Percentiles rank a stretch among this genome's conserved stretches.
These are phyloP conservation scores for Lobophora halterata DNA, from an alignment of 2,888 invertebrate genomes.

Conservation along the genomic window DNA sequence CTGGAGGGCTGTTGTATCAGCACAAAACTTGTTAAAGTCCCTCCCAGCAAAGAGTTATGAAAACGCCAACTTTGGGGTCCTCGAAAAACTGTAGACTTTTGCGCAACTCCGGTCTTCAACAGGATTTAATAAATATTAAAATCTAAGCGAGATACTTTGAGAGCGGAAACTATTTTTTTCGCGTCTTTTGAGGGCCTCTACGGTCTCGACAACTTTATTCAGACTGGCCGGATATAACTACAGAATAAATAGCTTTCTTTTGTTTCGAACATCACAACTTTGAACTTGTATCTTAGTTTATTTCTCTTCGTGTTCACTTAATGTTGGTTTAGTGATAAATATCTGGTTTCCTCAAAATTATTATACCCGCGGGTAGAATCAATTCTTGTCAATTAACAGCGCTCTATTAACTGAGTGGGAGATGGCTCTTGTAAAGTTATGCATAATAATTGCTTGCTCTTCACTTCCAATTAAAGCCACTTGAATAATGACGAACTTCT, in stretches of 20 bases:
- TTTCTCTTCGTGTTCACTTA: neutral
- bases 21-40: constrained; percentile 68
- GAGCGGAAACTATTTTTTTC: constrained; percentile 56
- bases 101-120: constrained; percentile 60
- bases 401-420: constrained; percentile 49
- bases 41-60: constrained; percentile 70
- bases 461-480: constrained; percentile 63
- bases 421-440: constrained; percentile 63
- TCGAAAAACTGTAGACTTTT: constrained; percentile 59
- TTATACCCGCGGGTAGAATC: constrained; percentile 37
- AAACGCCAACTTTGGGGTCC: constrained; percentile 68
- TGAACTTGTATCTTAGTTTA: neutral
- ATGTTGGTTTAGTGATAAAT: neutral
- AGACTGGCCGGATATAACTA: constrained; percentile 25
- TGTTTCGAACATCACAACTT: constrained; percentile 7
- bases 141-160: constrained; percentile 57
- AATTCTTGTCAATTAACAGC: constrained; percentile 53
- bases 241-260: constrained; percentile 25
- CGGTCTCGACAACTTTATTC: constrained; percentile 38
- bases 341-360: neutral
- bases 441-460: constrained; percentile 69
- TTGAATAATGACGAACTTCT: constrained; percentile 53
- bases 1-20: constrained; percentile 54
- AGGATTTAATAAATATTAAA: constrained; percentile 70
- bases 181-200: constrained; percentile 51